These are phyloP conservation scores for Chaetodon trifascialis DNA, from an alignment of 2,113 vertebrate species.

Conservation along the genomic window DNA sequence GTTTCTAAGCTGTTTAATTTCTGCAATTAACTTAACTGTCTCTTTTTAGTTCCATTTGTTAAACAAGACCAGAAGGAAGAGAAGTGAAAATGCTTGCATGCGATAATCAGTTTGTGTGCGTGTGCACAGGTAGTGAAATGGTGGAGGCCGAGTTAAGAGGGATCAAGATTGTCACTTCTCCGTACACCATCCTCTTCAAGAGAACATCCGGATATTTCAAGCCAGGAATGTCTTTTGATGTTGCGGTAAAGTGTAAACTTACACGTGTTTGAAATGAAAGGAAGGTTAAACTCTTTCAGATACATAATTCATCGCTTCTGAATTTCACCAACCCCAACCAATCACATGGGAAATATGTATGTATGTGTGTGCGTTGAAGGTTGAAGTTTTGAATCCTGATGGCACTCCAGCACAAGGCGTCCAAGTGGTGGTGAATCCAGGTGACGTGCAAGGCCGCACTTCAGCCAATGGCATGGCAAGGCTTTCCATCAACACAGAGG, in stretches of 20 bases:
- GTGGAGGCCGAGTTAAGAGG: conserved; percentile 85
- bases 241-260: conserved; percentile 81
- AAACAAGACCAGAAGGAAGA: not conserved
- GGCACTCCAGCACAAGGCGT: conserved; percentile 78
- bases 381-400: conserved; percentile 85
- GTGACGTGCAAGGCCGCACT: conserved; percentile 8
- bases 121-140: conserved; percentile 89
- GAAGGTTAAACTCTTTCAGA: not conserved
- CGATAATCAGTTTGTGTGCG: not conserved
- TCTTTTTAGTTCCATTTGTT: too few relatives aligned
- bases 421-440: conserved; percentile 43
- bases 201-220: conserved; percentile 92
- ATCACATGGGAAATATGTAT: too few relatives aligned
- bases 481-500: conserved; percentile 78
- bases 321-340: too few relatives aligned
- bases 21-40: too few relatives aligned
- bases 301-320: too few relatives aligned
- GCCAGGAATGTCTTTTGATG: conserved; percentile 90
- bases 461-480: conserved; percentile 71
- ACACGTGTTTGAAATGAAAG: not conserved
- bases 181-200: conserved; percentile 89
- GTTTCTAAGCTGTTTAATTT: too few relatives aligned
- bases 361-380: conserved; percentile 53
- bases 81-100: not conserved
- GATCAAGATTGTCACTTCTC: conserved; percentile 89